Evolutionary conservation across 2,797 vertebrate genomes (phyloP), one percentile per base, ranked within the genome.

Genomic region (Pseudochirops corinnae): DNA sequence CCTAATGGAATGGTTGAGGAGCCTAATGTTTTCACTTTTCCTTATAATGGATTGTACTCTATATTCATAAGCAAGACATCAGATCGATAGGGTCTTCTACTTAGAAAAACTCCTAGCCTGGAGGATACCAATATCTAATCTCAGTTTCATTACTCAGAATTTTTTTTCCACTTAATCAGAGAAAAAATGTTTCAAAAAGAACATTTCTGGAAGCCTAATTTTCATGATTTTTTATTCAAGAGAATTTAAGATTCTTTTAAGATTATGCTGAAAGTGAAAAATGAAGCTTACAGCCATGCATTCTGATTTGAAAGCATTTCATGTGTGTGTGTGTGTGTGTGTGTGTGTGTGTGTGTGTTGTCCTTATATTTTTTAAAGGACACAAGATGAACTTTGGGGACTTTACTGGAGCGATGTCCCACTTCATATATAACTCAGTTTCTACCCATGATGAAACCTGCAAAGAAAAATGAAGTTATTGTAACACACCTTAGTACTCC

Each of bases 1-100:
- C 95, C 97, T 98, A 99, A 98, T 98, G 98, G 98, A 98, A 99
- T 98, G 98, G 97, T 98, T 67, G 92, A 98, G 97, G 92, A 98
- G 94, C 98, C 98, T 99, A 99, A 99, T 99, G 99, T 99, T 96
- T 98, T 98, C 98, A 97, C 98, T 98, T 98, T 98, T 91, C 94
- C 97, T 96, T 93, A 95, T 98, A 99, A 99, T 98, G 97, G 98
- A 99, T 98, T 98, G 92, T 93, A 97, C 94, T 98, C 96, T 96
- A 87, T 97, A 97, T 98, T 98, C 96, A 62, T 97, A 98, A 97
- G 91, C 96, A 95, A 98, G 97, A 98, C 95, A 95, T 56, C 96
- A 95, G 97, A 98, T 99, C 99, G 98, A 99, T 99, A 98, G 96
- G 96, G 98, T 98, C 98, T 98, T 96, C 98, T 98, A 97, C 97